Percentiles rank a stretch among this genome's conserved stretches.
Conservation (phyloP, 2,888 invertebrate genomes). For the Eupithecia dodoneata region DNA sequence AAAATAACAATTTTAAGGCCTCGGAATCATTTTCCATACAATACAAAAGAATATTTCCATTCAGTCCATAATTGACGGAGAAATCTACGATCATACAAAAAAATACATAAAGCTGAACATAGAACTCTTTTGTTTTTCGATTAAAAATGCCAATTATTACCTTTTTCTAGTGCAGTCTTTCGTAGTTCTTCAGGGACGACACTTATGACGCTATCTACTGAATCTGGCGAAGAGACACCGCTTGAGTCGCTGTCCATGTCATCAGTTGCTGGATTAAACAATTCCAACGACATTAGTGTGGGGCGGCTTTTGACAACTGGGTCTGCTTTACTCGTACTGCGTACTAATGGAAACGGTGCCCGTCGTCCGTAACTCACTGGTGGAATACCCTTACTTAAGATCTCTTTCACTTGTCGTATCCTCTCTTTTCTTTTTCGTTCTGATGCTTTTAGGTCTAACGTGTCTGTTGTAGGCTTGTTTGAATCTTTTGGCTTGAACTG, state of each 20-base stretch:
- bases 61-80: too few species aligned
- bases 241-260: constrained; percentile 96
- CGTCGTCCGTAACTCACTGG: constrained; percentile 80
- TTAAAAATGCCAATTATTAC: constrained; percentile 49
- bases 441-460: constrained; percentile 73
- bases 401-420: constrained; percentile 88
- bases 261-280: constrained; percentile 95
- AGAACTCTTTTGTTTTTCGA: too few species aligned
- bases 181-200: constrained; percentile 87
- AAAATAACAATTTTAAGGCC: too few species aligned
- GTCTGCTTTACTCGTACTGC: constrained; percentile 85
- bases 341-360: constrained; percentile 88
- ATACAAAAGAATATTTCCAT: too few species aligned
- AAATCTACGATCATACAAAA: too few species aligned
- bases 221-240: constrained; percentile 94
- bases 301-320: constrained; percentile 88
- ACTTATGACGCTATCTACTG: constrained; percentile 93
- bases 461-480: constrained; percentile 66
- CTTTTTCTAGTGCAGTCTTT: constrained; percentile 76
- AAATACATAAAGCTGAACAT: too few species aligned
- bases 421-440: constrained; percentile 85
- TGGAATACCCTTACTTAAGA: constrained; percentile 88
- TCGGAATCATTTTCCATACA: too few species aligned
- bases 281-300: constrained; percentile 90
- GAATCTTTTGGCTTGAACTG: constrained; percentile 77